Percentiles rank a stretch among this genome's conserved stretches.
phyloP scores from a whole-genome alignment of 2,888 invertebrate genomes.

The Ophioninae sp. region DNA sequence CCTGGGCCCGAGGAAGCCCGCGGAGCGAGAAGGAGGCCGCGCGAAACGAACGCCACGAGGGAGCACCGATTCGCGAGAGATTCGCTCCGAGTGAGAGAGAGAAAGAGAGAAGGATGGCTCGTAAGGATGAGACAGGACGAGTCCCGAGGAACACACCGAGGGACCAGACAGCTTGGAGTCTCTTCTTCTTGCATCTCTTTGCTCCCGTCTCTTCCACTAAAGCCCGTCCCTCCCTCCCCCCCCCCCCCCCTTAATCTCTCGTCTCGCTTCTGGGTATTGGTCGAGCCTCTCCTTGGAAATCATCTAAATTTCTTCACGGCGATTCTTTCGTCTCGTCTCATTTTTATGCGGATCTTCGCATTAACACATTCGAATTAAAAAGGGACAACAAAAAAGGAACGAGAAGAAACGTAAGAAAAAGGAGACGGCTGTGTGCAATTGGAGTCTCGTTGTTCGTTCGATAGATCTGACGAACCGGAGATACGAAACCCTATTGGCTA shows the following conservation, averaged over 20 bases:
- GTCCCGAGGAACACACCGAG: constrained; percentile 71
- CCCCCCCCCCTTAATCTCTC: constrained; percentile 40
- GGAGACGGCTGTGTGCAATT: not conserved
- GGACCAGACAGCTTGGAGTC: constrained; percentile 79
- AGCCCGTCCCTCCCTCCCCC: constrained; percentile 37
- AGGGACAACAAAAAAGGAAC: constrained; percentile 11
- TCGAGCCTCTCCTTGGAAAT: constrained; percentile 60
- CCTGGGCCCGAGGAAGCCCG: constrained; percentile 53
- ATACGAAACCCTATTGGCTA: no score
- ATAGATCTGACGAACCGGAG: no score
- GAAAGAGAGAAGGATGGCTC: constrained; percentile 65
- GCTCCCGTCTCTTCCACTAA: constrained; percentile 43
- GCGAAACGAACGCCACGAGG: constrained; percentile 43
- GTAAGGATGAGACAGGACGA: constrained; percentile 57
- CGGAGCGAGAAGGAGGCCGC: constrained; percentile 31
- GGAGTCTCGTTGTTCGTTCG: not conserved
- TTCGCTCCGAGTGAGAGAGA: constrained; percentile 47
- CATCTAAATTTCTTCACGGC: constrained; percentile 57
- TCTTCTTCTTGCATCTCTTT: constrained; percentile 63
- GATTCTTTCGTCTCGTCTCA: constrained; percentile 34
- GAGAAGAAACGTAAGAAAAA: no score
- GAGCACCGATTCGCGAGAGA: constrained; percentile 50
- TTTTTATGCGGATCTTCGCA: constrained; percentile 26
- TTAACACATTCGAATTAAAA: constrained; percentile 8
- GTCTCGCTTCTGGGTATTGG: constrained; percentile 61